Base-by-base conservation (phyloP, 2,797 vertebrate species). In the Australoheros facetus region DNA sequence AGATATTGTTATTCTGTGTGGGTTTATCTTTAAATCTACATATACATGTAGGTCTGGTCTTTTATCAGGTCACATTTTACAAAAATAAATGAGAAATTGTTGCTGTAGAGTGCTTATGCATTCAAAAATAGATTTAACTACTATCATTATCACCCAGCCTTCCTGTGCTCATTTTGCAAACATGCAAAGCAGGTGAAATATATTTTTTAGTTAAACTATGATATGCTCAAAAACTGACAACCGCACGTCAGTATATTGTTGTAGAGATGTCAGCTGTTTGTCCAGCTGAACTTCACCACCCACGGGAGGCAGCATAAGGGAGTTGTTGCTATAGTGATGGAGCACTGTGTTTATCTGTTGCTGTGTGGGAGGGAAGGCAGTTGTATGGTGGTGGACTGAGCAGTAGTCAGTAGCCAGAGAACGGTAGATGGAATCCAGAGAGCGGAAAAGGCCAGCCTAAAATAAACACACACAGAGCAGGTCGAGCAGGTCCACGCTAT, bases 371-470 rank as follows among this genome's bases (percentile, higher is more conserved):
- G 73, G 42, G 82, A 55, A 26, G 73, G 64, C 83, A 54, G 81
- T 80, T 54, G 78, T 79, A 55, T 66, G 45, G 87, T 72, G 57
- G 76, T 30, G 30, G 84, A 71, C 70, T 84, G 72, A 86, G 79
- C 83, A 53, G 73, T 89, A 91, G 93, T 80, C 19, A n/a, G 21
- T 28, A 55, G 91, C 94, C 93, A 94, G 87, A 88, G 89, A 91
- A 85, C 69, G 74, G 73, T 62, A 77, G 83, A 84, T 92, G 92
- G 93, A 94, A 95, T 95, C 77, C 86, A 71, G 82, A 70, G 85
- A 93, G 91, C 80, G 85, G 90, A 88, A 93, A 94, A 93, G 93
- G 91, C 92, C 72, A 87, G 91, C 88, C 92, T 76, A 91, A 95
- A 96, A 96, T 95, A 96, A 94, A 93, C 93, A 84, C 86, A 81